Conservation (phyloP, 2,113 vertebrate species). For the Oceanodroma tethys region DNA sequence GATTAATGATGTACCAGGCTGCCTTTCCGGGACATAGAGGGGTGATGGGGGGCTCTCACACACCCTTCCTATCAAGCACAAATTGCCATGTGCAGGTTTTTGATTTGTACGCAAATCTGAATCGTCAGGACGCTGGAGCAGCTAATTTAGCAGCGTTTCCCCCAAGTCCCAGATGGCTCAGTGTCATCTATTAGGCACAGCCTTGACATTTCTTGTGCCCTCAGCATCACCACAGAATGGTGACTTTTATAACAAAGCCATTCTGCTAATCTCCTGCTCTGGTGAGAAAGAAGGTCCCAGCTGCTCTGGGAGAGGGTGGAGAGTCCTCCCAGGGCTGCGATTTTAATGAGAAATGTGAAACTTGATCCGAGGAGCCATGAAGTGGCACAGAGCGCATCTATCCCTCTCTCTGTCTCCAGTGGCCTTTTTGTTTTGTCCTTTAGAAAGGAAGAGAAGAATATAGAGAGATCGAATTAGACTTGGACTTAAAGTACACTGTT, state of each 20-base stretch:
- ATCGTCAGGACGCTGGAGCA: background rate
- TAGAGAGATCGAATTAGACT: background rate
- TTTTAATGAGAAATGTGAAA: background rate
- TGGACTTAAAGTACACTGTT: background rate
- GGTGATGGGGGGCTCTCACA: accelerated
- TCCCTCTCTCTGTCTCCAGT: background rate
- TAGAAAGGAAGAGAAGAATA: background rate
- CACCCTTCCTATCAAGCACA: background rate
- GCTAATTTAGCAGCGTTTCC: background rate
- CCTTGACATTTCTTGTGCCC: background rate
- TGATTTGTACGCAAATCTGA: background rate
- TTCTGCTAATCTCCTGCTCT: background rate
- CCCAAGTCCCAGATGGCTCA: background rate
- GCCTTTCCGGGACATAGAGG: accelerated
- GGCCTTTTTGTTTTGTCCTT: background rate
- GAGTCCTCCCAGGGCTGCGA: background rate
- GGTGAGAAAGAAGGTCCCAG: background rate
- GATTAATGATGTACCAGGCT: accelerated
- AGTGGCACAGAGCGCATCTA: background rate
- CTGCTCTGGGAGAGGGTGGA: background rate
- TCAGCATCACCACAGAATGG: background rate
- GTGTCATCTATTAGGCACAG: background rate
- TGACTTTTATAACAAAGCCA: background rate
- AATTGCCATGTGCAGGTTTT: background rate
- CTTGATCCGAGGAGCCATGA: background rate